Conservation (phyloP, 2,113 vertebrate genomes). For the Gobiocypris rarus region DNA sequence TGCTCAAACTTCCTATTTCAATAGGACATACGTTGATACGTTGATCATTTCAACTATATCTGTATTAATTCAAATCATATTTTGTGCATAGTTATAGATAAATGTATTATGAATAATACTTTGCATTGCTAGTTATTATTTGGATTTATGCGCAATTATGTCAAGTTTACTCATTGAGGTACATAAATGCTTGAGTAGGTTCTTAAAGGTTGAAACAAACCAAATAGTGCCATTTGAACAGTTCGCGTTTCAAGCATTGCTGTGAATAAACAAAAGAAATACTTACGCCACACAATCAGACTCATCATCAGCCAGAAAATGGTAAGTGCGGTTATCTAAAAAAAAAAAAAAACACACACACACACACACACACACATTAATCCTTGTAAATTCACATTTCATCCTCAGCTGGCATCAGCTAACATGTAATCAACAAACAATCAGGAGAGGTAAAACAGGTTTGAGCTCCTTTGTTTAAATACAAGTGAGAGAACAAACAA, state of each 20-base stretch:
- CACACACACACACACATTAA: neutral
- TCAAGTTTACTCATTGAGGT: neutral
- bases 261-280: conserved; percentile 2
- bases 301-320: conserved; percentile 73
- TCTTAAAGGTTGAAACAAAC: neutral
- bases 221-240: neutral
- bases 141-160: neutral
- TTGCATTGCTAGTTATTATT: neutral
- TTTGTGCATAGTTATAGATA: neutral
- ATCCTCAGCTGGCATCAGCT: neutral
- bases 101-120: neutral
- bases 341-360: neutral
- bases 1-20: neutral
- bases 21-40: neutral
- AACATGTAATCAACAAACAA: conserved; percentile 20
- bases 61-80: neutral
- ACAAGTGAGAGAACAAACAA: neutral
- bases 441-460: conserved; percentile 17
- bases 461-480: conserved; percentile 1
- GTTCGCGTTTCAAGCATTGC: neutral
- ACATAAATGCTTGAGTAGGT: neutral
- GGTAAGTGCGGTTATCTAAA: conserved; percentile 75
- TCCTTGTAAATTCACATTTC: neutral
- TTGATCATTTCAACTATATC: neutral
- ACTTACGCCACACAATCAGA: conserved; percentile 71